These are phyloP conservation scores for Drosophila yakuba DNA, from an alignment of 1,140 invertebrate species.

Conservation along the genomic window DNA sequence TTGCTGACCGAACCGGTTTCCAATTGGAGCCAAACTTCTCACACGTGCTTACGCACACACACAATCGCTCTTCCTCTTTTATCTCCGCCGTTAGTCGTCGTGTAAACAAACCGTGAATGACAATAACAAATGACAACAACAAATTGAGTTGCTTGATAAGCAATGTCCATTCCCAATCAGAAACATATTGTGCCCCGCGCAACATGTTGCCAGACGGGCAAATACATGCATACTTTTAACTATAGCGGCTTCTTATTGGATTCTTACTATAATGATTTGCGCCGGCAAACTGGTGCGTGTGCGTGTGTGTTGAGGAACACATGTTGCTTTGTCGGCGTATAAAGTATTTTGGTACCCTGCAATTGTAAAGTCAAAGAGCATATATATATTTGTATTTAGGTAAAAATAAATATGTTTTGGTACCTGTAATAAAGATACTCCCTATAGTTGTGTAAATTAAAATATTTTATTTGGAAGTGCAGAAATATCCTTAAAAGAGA, in stretches of 20 bases:
- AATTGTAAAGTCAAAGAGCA: background rate
- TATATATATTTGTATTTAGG: too few relatives aligned
- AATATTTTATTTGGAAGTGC: too few relatives aligned
- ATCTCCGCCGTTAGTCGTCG: background rate
- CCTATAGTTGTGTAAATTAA: too few relatives aligned
- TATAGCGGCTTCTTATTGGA: background rate
- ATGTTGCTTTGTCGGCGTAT: slow-evolving; percentile 34
- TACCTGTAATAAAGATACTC: too few relatives aligned
- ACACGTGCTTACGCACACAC: slow-evolving; percentile 9
- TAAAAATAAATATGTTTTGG: too few relatives aligned
- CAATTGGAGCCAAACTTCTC: background rate
- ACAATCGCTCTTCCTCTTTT: background rate
- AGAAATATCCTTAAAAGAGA: too few relatives aligned
- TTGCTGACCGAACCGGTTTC: background rate
- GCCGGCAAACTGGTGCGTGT: slow-evolving; percentile 1
- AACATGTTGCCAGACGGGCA: slow-evolving; percentile 9
- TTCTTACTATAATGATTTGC: background rate
- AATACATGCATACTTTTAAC: too few relatives aligned
- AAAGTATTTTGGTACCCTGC: background rate
- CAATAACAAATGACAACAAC: slow-evolving; percentile 1
- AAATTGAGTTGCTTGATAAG: slow-evolving; percentile 5
- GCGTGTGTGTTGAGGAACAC: slow-evolving; percentile 15
- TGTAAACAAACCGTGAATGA: slow-evolving; percentile 4
- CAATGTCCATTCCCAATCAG: slow-evolving; percentile 6
- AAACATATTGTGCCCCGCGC: background rate